phyloP scores from a whole-genome alignment of 2,888 invertebrate species.

The Conistra vaccinii region DNA sequence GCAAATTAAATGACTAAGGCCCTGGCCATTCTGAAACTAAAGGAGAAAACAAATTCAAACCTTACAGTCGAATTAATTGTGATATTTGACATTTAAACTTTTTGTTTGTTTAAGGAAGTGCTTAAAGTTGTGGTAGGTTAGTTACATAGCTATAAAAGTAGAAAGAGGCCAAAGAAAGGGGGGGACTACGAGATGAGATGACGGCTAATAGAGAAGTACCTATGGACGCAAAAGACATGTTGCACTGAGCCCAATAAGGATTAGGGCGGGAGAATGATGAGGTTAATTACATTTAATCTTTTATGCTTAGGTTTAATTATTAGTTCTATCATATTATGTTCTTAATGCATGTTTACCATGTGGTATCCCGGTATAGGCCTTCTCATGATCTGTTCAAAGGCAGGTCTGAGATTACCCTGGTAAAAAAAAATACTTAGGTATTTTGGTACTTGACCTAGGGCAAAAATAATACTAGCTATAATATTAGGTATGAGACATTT shows the following conservation, averaged over 20 bases:
- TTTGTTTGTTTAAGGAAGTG: background rate
- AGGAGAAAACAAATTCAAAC: slow-evolving; percentile 42
- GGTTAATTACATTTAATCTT: background rate
- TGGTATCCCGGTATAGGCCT: too few relatives aligned
- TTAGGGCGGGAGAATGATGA: background rate
- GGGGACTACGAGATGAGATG: too few relatives aligned
- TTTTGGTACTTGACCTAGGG: too few relatives aligned
- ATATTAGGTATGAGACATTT: too few relatives aligned
- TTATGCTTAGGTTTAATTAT: background rate
- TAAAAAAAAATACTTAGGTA: too few relatives aligned
- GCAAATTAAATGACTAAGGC: slow-evolving; percentile 51
- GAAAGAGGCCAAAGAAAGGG: too few relatives aligned
- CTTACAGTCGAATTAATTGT: background rate
- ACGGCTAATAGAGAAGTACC: too few relatives aligned
- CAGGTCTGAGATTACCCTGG: too few relatives aligned
- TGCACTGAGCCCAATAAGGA: too few relatives aligned
- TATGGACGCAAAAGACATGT: too few relatives aligned
- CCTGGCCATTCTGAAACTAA: slow-evolving; percentile 26
- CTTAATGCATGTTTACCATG: background rate
- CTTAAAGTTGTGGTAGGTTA: background rate
- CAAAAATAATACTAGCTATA: too few relatives aligned
- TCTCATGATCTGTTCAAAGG: too few relatives aligned
- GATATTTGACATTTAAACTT: background rate
- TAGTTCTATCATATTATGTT: background rate
- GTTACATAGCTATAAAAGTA: background rate